phyloP scores from a whole-genome alignment of 2,888 invertebrate species.

The Drosophila neoperkinsi region DNA sequence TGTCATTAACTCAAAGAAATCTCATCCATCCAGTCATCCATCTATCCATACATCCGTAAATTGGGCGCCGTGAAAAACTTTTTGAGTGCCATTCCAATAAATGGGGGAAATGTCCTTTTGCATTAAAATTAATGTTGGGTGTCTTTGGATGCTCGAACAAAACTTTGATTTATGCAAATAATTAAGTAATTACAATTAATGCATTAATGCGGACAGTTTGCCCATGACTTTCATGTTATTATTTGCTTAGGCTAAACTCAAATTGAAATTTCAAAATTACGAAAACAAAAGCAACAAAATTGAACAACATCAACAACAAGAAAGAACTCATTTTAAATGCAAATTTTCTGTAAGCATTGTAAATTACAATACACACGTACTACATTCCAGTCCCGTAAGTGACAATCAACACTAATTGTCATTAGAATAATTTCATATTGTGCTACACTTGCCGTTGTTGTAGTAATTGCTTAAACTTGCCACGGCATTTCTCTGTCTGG shows the following conservation, averaged over 20 bases:
- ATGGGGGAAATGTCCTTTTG: constrained; percentile 42
- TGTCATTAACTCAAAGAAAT: constrained; percentile 60
- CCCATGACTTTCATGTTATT: constrained; percentile 57
- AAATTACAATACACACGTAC: constrained; percentile 66
- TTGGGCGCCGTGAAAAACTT: constrained; percentile 44
- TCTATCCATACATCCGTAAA: constrained; percentile 30
- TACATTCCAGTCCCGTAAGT: constrained; percentile 66
- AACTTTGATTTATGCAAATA: constrained; percentile 76
- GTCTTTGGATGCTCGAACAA: constrained; percentile 18
- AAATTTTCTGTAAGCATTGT: constrained; percentile 65
- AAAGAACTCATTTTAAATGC: constrained; percentile 73
- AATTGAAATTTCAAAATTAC: constrained; percentile 48
- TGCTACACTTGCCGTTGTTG: constrained; percentile 40
- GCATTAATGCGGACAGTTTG: constrained; percentile 58
- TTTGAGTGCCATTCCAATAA: constrained; percentile 53
- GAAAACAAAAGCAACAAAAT: constrained; percentile 30
- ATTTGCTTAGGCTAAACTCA: constrained; percentile 59
- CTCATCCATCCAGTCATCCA: constrained; percentile 14
- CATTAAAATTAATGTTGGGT: constrained; percentile 48
- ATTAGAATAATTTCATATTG: constrained; percentile 80
- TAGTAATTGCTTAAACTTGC: constrained; percentile 75
- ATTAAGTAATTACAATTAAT: constrained; percentile 76
- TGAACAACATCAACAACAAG: constrained; percentile 27
- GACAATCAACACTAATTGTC: constrained; percentile 81
- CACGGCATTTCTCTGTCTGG: constrained; percentile 70